These are phyloP conservation scores for Trichopoda pennipes DNA, from an alignment of 2,888 invertebrate species.

Conservation along the genomic window DNA sequence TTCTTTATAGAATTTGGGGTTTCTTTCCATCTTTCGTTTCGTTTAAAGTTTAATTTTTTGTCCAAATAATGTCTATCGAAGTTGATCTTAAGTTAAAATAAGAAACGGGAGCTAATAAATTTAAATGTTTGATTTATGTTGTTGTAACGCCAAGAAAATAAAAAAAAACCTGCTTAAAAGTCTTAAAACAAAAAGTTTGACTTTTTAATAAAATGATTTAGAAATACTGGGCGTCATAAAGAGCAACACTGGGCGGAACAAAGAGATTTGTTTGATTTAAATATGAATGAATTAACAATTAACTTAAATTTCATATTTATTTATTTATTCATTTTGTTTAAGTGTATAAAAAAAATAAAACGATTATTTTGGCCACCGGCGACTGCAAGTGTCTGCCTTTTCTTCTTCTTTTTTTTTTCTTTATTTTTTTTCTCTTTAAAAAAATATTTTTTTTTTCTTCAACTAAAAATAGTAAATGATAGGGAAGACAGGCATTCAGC, in stretches of 20 bases:
- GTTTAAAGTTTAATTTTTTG: neutral
- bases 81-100: neutral
- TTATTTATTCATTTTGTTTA: neutral
- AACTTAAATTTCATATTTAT: too few species aligned
- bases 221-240: too few species aligned
- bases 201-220: neutral
- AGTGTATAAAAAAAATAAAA: neutral
- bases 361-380: neutral
- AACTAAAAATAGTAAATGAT: constrained; percentile 12
- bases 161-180: constrained; percentile 60
- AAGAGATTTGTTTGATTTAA: neutral
- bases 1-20: too few species aligned
- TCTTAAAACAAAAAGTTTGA: constrained; percentile 40
- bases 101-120: constrained; percentile 28
- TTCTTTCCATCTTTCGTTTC: neutral
- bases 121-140: constrained; percentile 21
- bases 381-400: neutral
- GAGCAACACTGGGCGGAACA: neutral
- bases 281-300: neutral
- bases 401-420: neutral
- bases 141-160: neutral
- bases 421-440: neutral
- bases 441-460: neutral
- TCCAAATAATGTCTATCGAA: neutral
- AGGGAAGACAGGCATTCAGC: neutral